phyloP scores from a whole-genome alignment of 2,113 vertebrate species.

The Psephotus haematonotus region DNA sequence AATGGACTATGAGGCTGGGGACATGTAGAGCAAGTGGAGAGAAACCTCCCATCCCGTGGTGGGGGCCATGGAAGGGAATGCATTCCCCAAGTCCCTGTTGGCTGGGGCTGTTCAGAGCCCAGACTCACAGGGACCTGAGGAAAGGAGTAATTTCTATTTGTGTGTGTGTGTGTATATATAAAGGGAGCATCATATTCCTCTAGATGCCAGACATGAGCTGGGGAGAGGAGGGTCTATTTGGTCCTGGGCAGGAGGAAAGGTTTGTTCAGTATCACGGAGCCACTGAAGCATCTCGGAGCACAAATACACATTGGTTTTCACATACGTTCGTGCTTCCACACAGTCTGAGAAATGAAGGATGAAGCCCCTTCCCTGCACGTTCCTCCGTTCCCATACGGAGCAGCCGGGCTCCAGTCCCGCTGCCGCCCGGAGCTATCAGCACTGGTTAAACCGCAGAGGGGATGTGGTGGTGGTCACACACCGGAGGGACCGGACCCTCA shows the following conservation, averaged over 20 bases:
- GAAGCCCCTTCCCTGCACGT: neutral
- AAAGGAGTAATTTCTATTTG: neutral
- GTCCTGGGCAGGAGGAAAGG: neutral
- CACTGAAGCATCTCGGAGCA: neutral
- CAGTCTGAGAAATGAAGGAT: neutral
- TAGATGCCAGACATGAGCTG: neutral
- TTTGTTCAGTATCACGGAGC: neutral
- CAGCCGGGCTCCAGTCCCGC: neutral
- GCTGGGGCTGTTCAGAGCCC: neutral
- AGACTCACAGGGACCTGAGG: neutral
- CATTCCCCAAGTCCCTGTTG: neutral
- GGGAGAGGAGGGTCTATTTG: neutral
- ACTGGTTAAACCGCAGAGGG: neutral
- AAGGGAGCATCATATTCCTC: neutral
- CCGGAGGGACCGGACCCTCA: neutral
- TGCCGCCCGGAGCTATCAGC: neutral
- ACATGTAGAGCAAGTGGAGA: neutral
- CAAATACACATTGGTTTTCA: constrained; percentile 25
- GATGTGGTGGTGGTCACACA: neutral
- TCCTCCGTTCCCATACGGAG: neutral
- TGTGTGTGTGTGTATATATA: neutral
- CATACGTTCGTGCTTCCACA: neutral
- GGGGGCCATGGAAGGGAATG: neutral
- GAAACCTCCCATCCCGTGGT: neutral
- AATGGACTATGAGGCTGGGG: neutral